phyloP scores from a whole-genome alignment of 2,113 vertebrate species.

The Alligator mississippiensis region DNA sequence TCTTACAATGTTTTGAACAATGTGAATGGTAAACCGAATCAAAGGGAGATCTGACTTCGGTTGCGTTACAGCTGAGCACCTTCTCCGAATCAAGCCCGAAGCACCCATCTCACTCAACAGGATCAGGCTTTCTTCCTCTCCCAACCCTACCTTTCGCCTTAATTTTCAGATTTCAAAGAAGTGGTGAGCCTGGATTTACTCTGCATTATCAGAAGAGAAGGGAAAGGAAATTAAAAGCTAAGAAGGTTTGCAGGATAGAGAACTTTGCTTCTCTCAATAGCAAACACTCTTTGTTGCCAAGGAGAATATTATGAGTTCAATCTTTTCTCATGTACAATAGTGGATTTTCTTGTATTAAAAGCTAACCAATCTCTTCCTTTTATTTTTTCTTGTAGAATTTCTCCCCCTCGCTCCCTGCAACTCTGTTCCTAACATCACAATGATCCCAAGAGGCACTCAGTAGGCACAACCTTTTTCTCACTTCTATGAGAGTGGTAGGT shows the following conservation, averaged over 20 bases:
- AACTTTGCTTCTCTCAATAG: not conserved
- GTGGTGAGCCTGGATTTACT: not conserved
- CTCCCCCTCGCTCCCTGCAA: not conserved
- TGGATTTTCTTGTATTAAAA: constrained; percentile 11
- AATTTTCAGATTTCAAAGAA: constrained; percentile 14
- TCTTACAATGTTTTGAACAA: not conserved
- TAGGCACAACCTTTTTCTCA: not conserved
- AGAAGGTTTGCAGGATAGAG: not conserved
- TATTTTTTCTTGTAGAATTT: not conserved
- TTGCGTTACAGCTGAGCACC: not conserved
- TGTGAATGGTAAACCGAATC: not conserved
- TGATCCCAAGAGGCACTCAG: not conserved
- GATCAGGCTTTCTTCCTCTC: not conserved
- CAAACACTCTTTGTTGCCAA: not conserved
- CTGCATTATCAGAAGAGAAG: not conserved
- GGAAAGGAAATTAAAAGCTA: constrained; percentile 32
- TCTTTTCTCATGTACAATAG: not conserved
- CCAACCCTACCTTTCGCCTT: not conserved
- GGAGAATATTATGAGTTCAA: not conserved
- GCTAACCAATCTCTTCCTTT: not conserved
- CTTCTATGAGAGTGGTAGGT: not conserved
- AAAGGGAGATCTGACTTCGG: not conserved
- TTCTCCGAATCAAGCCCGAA: not conserved
- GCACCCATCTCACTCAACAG: not conserved
- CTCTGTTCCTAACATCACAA: not conserved